Evolutionary conservation across 2,797 vertebrate genomes (phyloP).

Genomic region (Tragopan temminckii): DNA sequence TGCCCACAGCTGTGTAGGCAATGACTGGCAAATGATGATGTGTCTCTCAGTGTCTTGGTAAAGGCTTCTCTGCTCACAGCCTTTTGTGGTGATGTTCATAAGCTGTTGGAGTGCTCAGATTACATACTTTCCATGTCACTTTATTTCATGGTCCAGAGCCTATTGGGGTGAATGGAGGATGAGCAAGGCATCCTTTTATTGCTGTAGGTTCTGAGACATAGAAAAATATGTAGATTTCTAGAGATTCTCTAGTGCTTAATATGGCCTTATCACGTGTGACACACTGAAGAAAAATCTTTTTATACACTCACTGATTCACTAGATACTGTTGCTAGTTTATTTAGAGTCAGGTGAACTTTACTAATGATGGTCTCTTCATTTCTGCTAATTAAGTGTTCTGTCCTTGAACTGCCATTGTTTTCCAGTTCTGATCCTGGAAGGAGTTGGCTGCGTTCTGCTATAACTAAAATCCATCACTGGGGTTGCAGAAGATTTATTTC

Average conservation of each 20-base stretch:
- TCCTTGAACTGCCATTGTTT: not conserved
- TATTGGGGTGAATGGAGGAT: not conserved
- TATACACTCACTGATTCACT: not conserved
- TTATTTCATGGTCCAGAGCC: not conserved
- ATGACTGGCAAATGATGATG: not conserved
- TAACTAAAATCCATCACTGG: not conserved
- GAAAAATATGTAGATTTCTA: not conserved
- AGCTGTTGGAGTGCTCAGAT: not conserved
- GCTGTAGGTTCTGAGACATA: not conserved
- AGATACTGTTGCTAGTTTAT: not conserved
- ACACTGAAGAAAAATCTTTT: not conserved
- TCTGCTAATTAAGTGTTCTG: not conserved
- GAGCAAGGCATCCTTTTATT: not conserved
- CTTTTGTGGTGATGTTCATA: not conserved
- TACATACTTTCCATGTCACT: not conserved
- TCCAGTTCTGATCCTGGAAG: not conserved
- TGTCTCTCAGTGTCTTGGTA: not conserved
- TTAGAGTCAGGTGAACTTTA: not conserved
- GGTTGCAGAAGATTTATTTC: constrained; percentile 11
- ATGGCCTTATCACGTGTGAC: not conserved
- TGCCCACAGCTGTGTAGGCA: not conserved
- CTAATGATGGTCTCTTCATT: not conserved
- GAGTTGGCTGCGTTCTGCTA: not conserved
- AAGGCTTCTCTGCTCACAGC: not conserved
- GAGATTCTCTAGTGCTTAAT: not conserved